A percentile compares a stretch with the other conserved stretches of the same genome.
Evolutionary conservation across 2,113 vertebrate genomes (phyloP).

Genomic region (Nycticebus coucang): DNA sequence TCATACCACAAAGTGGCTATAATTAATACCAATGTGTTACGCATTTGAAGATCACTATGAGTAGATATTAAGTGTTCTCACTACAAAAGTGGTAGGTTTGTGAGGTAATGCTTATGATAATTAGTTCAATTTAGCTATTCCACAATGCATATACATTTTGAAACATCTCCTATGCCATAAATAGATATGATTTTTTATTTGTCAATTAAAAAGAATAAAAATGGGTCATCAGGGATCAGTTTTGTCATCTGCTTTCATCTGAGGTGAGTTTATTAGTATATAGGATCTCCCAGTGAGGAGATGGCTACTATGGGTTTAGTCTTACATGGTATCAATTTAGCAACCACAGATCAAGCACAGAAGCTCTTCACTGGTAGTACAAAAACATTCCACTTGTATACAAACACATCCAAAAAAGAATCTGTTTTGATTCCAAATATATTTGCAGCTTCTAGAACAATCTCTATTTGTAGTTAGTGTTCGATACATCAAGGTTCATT

Average conservation of each 20-base stretch:
- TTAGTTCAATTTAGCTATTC: not conserved
- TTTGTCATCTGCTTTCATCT: not conserved
- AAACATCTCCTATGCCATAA: not conserved
- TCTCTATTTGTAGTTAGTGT: not conserved
- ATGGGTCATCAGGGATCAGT: not conserved
- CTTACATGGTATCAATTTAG: too few species aligned
- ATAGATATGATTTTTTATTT: not conserved
- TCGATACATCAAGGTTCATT: not conserved
- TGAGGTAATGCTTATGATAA: not conserved
- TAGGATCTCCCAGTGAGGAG: not conserved
- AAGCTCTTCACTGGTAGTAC: not conserved
- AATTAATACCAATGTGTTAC: not conserved
- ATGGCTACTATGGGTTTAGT: not conserved
- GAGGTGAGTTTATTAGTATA: not conserved
- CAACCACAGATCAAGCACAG: not conserved
- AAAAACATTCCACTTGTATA: not conserved
- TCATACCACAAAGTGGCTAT: not conserved
- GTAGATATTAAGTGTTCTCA: not conserved
- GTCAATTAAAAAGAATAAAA: not conserved
- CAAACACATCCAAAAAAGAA: not conserved
- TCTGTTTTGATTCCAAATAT: slow-evolving; percentile 3
- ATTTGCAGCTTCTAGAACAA: not conserved
- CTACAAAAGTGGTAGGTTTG: not conserved
- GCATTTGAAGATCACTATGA: not conserved
- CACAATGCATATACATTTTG: not conserved